A percentile compares a stretch with the other conserved stretches of the same genome.
Conservation (phyloP, 2,113 vertebrate genomes). For the Centrocercus urophasianus region DNA sequence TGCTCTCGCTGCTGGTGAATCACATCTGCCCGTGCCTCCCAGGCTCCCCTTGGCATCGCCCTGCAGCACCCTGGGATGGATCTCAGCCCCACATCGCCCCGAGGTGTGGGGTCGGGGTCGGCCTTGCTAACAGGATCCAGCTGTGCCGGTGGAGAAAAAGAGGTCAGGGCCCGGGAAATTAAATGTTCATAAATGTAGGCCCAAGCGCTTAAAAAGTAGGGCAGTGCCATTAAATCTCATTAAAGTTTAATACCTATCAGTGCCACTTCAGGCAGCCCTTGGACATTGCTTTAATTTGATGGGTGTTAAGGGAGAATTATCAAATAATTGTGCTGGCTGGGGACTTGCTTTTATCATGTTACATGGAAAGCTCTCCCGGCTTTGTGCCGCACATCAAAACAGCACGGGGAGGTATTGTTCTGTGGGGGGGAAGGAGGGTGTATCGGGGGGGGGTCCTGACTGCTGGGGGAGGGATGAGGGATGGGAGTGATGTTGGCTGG, state of each 20-base stretch:
- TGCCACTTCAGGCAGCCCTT: slow-evolving; percentile 71
- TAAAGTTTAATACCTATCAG: slow-evolving; percentile 84
- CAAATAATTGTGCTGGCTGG: slow-evolving; percentile 71
- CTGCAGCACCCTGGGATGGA: slow-evolving; percentile 34
- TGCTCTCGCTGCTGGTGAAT: neutral
- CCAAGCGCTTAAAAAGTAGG: slow-evolving; percentile 77
- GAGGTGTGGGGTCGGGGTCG: neutral
- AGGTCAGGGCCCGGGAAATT: slow-evolving; percentile 80
- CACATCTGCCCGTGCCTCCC: neutral
- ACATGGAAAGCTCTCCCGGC: slow-evolving; percentile 50
- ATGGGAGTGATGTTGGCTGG: neutral
- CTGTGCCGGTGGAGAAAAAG: slow-evolving; percentile 49
- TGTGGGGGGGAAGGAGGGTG: neutral
- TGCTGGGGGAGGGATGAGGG: neutral
- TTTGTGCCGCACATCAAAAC: slow-evolving; percentile 62
- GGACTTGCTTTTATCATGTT: slow-evolving; percentile 73
- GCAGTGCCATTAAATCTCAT: slow-evolving; percentile 85
- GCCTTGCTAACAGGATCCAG: slow-evolving; percentile 66
- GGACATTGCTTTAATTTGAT: slow-evolving; percentile 79
- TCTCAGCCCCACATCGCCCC: neutral
- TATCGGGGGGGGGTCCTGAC: neutral
- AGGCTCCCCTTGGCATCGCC: neutral
- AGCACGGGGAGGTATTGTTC: slow-evolving; percentile 24
- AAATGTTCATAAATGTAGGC: slow-evolving; percentile 80
- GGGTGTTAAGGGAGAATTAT: slow-evolving; percentile 81